These are phyloP conservation scores for Chionis minor DNA, from an alignment of 2,113 vertebrate genomes.

Conservation along the genomic window DNA sequence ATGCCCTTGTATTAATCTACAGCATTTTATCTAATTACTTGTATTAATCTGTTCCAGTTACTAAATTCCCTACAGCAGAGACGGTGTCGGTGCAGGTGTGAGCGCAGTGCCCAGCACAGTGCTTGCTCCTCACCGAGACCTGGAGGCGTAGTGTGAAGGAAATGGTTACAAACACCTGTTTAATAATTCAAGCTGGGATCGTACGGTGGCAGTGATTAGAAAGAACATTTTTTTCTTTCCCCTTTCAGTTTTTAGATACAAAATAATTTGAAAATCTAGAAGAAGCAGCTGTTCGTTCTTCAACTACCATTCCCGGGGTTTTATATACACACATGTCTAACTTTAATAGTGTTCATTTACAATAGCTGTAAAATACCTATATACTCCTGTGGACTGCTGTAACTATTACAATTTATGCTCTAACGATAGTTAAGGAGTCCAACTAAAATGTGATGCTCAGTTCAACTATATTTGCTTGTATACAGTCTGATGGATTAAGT, in stretches of 20 bases:
- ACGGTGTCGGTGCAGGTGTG: background rate
- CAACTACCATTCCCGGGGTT: slow-evolving; percentile 64
- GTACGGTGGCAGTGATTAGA: background rate
- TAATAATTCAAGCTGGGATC: slow-evolving; percentile 15
- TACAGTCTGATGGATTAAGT: slow-evolving; percentile 58
- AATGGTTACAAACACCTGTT: background rate
- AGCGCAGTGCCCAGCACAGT: background rate
- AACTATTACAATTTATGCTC: slow-evolving; percentile 73
- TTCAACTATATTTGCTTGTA: slow-evolving; percentile 62
- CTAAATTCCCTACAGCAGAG: background rate
- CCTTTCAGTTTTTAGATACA: slow-evolving; percentile 53
- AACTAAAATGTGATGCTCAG: slow-evolving; percentile 60
- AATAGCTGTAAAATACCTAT: slow-evolving; percentile 71
- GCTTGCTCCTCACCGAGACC: background rate
- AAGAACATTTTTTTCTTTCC: background rate
- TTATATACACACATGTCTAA: slow-evolving; percentile 68
- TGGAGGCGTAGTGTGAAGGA: background rate
- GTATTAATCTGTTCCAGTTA: background rate
- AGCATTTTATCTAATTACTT: slow-evolving; percentile 3
- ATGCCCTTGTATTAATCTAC: background rate
- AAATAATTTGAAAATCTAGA: slow-evolving; percentile 31
- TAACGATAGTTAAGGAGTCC: slow-evolving; percentile 70
- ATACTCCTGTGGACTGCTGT: slow-evolving; percentile 49
- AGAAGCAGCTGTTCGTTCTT: slow-evolving; percentile 66
- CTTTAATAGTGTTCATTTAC: slow-evolving; percentile 72